Base-by-base conservation (phyloP, 2,888 invertebrate species). In the Synanthedon andrenaeformis region DNA sequence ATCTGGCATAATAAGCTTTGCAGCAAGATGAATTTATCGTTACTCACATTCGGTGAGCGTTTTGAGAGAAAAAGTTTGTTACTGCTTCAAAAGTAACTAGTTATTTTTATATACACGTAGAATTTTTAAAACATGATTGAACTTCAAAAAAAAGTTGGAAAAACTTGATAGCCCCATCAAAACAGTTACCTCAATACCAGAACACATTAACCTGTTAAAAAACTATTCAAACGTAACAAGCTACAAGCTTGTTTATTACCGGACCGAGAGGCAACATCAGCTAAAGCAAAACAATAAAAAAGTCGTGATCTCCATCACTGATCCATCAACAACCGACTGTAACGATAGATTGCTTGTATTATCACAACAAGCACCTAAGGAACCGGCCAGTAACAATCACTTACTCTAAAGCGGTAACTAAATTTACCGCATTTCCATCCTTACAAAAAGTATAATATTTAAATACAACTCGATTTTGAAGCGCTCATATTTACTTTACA, bases 271-370 rank as follows among this genome's bases (percentile, higher is more conserved):
- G 72, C 71, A 67, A 66, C 66, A 70, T 72, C 73, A 76, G 79
- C 76, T 35, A 67, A 74, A 76, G 73, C 76, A 82, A 81, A 82
- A 81, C 77, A 81, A 83, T 79, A 78, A 77, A 76, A 74, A 62
- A 79, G 76, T 82, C 84, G 83, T 81, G 81, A 82, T 77, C 76
- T 67, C 76, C 83, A 82, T 85, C 83, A 77, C 73, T 74, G 79
- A 78, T 82, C 83, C 79, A 82, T 82, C 84, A 82, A 76, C 75
- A 72, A 68, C 63, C 62, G 69, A 71, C 72, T 70, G 73, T 69
- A 69, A 74, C 80, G 85, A 87, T 81, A 77, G 82, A 85, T 84
- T 72, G 78, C 76, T 68, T 70, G 70, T 74, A 81, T 83, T 83
- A 83, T 79, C 75, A 76, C 77, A 72, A 77, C 79, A 76, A 79